Evolutionary conservation across 92 coral and sea anemone species (phyloP).

Genomic region (Galaxea fascicularis): DNA sequence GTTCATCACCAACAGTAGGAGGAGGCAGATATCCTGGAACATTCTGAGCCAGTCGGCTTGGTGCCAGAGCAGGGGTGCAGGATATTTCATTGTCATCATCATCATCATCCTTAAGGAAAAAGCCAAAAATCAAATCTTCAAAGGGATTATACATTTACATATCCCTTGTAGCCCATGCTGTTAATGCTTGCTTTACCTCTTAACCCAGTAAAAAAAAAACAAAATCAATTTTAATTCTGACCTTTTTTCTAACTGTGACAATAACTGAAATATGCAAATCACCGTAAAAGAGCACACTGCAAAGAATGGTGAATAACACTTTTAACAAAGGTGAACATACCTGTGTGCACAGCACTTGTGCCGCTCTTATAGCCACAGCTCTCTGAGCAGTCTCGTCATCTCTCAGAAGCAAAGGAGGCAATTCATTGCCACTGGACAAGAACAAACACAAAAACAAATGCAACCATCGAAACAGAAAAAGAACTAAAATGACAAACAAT

Average conservation of each 20-base stretch:
- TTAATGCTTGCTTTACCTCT: too few species aligned
- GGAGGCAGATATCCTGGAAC: neutral
- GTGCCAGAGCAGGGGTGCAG: slow-evolving; percentile 96
- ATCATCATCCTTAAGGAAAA: slow-evolving; percentile 49
- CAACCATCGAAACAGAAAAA: neutral
- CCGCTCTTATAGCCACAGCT: slow-evolving; percentile 95
- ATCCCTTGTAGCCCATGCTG: too few species aligned
- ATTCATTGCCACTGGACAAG: slow-evolving; percentile 66
- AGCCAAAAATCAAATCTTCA: too few species aligned
- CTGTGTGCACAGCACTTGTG: slow-evolving; percentile 83
- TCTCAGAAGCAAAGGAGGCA: slow-evolving; percentile 91
- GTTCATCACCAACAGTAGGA: neutral
- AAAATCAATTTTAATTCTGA: too few species aligned
- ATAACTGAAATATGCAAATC: too few species aligned
- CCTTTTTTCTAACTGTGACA: too few species aligned
- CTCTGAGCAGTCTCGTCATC: slow-evolving; percentile 79
- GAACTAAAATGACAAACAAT: too few species aligned
- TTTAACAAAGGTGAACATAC: slow-evolving; percentile 36
- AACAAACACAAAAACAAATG: neutral
- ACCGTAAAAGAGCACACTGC: too few species aligned
- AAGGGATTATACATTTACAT: too few species aligned
- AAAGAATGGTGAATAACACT: neutral
- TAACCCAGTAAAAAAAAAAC: too few species aligned
- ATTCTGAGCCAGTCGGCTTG: slow-evolving; percentile 83
- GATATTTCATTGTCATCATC: slow-evolving; percentile 92